Evolutionary conservation across 1,140 invertebrate species (phyloP), one percentile per base, ranked within the genome.

Genomic region (Bombus confusus): DNA sequence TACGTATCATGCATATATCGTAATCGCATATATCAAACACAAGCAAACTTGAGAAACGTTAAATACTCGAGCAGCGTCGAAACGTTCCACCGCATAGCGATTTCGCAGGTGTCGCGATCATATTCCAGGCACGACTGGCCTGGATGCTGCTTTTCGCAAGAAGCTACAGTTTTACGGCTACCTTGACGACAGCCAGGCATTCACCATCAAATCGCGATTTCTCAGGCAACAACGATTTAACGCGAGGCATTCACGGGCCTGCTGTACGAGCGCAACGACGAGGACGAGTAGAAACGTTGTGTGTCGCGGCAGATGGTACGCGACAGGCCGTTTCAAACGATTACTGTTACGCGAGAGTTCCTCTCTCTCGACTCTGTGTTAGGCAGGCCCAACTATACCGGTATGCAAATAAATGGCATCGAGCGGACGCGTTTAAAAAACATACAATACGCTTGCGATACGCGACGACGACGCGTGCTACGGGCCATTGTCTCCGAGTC

Each of bases 161-260:
- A 31, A 72, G 66, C 76, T 15, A 80, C 66, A 31, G 77, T 80
- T 80, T 80, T 39, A 64, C 83, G 68, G 74, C 28, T 28, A 52
- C 10, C 28, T 22, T 10, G 81, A 76, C 81, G 74, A 77, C 81
- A 83, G 62, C 43, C 41, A 39, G 66, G 81, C 88, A 88, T 82
- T 85, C 87, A 72, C 80, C 88, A 78, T 93, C 90, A 87, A 91
- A 90, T 93, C 91, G 87, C 87, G 80, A 92, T 92, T 92, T 92
- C 91, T 90, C 91, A 88, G 90, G 80, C 86, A 66, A 80, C 64
- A 22, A 73, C 86, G 90, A 92, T 92, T 92, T 89, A 89, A 90
- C 89, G 87, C 89, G 89, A 88, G 86, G 86, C 90, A 77, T 81
- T 78, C 84, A 31, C 84, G 59, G 41, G 2, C 57, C 68, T 37